phyloP scores from a whole-genome alignment of 2,888 invertebrate genomes.

The Campoplex capitator region DNA sequence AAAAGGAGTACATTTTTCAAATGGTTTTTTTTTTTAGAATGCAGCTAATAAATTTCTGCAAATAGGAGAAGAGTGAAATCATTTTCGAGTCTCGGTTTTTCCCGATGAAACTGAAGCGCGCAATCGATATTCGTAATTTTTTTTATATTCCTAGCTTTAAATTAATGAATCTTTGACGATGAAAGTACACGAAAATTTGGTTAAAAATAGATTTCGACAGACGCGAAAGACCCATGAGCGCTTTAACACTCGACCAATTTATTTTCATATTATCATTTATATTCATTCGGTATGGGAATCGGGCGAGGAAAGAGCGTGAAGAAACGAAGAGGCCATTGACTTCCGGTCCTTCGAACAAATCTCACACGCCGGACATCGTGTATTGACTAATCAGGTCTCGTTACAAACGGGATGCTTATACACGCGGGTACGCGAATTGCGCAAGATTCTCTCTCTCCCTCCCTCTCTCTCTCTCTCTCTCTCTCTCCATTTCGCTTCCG shows the following conservation, averaged over 20 bases:
- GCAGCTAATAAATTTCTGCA: background rate
- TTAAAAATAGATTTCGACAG: background rate
- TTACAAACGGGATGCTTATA: constrained; percentile 72
- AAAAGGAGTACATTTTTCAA: background rate
- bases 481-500: constrained; percentile 17
- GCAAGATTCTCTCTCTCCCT: constrained; percentile 46
- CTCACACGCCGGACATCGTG: constrained; percentile 81
- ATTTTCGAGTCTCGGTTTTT: background rate
- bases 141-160: background rate
- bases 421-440: constrained; percentile 57
- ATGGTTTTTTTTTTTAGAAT: background rate
- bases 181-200: background rate
- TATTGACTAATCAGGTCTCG: constrained; percentile 82
- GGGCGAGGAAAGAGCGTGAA: constrained; percentile 6
- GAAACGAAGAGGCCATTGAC: constrained; percentile 70
- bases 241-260: background rate
- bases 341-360: constrained; percentile 79
- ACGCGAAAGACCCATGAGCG: background rate
- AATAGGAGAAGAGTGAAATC: background rate
- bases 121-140: too few relatives aligned
- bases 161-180: background rate
- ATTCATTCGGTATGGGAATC: background rate
- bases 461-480: constrained; percentile 23
- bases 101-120: background rate
- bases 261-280: background rate